A percentile compares a stretch with the other conserved stretches of the same genome.
Conservation (phyloP, 1,140 invertebrate species). For the Drosophila pandora region DNA sequence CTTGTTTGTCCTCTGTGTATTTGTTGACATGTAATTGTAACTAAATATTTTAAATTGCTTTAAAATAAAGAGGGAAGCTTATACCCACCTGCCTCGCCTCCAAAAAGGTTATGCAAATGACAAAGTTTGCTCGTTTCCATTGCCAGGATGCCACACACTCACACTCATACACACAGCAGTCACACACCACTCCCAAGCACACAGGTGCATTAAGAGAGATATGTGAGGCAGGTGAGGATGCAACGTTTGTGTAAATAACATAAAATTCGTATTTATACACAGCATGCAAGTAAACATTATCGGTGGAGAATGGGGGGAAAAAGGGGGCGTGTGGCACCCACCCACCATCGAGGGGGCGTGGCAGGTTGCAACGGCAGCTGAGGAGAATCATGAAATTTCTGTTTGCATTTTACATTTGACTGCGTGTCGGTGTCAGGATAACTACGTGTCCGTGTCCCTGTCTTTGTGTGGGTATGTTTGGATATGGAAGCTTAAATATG, state of each 20-base stretch:
- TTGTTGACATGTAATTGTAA: constrained; percentile 82
- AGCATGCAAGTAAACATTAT: constrained; percentile 72
- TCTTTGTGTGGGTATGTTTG: constrained; percentile 17
- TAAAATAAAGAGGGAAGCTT: constrained; percentile 70
- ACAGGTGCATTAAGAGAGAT: constrained; percentile 21
- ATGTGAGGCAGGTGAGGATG: constrained; percentile 51
- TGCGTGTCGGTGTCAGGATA: constrained; percentile 74
- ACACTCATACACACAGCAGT: background rate
- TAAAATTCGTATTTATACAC: constrained; percentile 81
- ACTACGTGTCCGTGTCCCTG: constrained; percentile 44
- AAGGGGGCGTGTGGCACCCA: background rate
- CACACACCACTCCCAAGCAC: constrained; percentile 5
- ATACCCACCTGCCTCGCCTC: constrained; percentile 5
- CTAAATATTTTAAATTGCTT: constrained; percentile 82
- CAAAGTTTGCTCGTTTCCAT: constrained; percentile 56
- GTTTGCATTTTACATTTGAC: constrained; percentile 80
- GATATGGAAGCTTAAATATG: constrained; percentile 23
- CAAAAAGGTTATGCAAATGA: constrained; percentile 79
- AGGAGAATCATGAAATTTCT: constrained; percentile 64
- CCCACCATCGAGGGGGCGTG: background rate
- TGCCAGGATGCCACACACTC: constrained; percentile 35
- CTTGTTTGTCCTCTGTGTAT: constrained; percentile 30
- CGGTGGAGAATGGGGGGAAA: background rate
- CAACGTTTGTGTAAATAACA: constrained; percentile 81
- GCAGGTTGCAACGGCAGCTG: constrained; percentile 41